Evolutionary conservation across 2,888 invertebrate species (phyloP), one percentile per base, ranked within the genome.

Genomic region (Philhelius pedissequus): DNA sequence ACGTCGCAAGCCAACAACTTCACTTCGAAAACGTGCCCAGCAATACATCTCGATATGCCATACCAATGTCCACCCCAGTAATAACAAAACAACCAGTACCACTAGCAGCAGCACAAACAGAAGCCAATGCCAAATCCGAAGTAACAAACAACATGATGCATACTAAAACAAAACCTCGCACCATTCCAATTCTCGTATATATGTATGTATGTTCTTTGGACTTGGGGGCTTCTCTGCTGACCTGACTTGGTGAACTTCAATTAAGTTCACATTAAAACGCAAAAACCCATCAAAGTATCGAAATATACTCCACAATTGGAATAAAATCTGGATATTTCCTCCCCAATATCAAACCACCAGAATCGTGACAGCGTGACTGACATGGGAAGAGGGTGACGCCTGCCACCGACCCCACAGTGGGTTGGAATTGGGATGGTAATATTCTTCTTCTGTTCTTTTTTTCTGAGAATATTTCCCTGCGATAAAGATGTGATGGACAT

Each of bases 261-360:
- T 84, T 84, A 84, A 76, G 75, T 84, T 84, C 80, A 80, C 80
- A 84, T 75, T 80, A 80, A 76, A 84, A 84, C 58, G 80, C 80
- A 76, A 80, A 84, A 80, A 84, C 80, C 80, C 75, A 84, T 84
- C 84, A 84, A 80, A 84, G 84, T 84, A 84, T 84, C 84, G 84
- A 71, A 76, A 80, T 68, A 68, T 71, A 58, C 32, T 45, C 9
- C 58, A 30, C 54, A 76, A 71, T 68, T 62, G 75, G 75, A 71
- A 80, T 80, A 80, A 75, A 84, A 84, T 80, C 70, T 60, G 32
- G 30, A 66, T 71, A 58, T 60, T 15, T 66, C 43, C 45, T 18
- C 58, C 27, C 22, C 22, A 40, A 45, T 22, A 22, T 9, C 48
- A 52, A 30, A 18, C 25, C 60, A n/a, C 40, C 62, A 38, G 64